Evolutionary conservation across 1,140 invertebrate genomes (phyloP).

Genomic region (Diprion similis): DNA sequence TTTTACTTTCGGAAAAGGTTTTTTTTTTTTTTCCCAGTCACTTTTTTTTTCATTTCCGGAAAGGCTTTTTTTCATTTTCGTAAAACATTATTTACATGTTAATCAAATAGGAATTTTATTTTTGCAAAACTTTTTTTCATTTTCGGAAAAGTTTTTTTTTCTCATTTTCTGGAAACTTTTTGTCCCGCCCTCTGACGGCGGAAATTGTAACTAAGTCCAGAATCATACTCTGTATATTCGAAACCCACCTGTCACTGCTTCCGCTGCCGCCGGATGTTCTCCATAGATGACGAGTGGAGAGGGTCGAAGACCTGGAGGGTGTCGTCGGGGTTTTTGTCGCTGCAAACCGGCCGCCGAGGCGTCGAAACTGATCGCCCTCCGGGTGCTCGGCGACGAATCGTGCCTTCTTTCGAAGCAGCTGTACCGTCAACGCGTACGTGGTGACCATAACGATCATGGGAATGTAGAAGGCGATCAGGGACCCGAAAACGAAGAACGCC

Average conservation of each 20-base stretch:
- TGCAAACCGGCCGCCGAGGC: conserved; percentile 69
- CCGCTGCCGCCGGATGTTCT: conserved; percentile 55
- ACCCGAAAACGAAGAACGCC: conserved; percentile 87
- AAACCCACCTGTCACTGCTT: conserved; percentile 33
- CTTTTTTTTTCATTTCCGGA: no score
- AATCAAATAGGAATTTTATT: no score
- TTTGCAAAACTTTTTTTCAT: no score
- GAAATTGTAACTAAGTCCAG: no score
- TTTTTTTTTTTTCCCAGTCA: no score
- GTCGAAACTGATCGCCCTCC: conserved; percentile 65
- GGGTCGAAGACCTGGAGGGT: conserved; percentile 33
- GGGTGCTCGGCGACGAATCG: conserved; percentile 70
- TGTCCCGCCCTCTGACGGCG: no score
- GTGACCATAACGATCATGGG: conserved; percentile 92
- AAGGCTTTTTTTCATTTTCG: no score
- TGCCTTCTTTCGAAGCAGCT: conserved; percentile 78
- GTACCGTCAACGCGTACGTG: conserved; percentile 89
- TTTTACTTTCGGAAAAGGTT: no score
- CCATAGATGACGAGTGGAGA: conserved; percentile 48
- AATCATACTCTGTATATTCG: neutral
- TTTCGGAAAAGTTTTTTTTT: no score
- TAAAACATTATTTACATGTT: no score
- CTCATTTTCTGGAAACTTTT: no score
- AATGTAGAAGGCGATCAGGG: conserved; percentile 90
- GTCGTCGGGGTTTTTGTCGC: conserved; percentile 57